These are phyloP conservation scores for Myzus persicae DNA, from an alignment of 1,140 invertebrate species.

Conservation along the genomic window DNA sequence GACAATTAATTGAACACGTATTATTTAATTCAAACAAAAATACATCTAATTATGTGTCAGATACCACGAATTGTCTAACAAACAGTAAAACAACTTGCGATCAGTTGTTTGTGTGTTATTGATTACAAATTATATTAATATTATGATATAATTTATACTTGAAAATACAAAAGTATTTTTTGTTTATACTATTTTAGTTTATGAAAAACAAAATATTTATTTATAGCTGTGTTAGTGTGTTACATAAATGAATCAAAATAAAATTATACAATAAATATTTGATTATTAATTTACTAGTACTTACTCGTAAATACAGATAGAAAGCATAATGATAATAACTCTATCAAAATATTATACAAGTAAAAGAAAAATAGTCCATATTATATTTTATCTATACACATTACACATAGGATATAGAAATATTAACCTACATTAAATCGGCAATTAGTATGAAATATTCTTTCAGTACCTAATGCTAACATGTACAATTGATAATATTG, in stretches of 20 bases:
- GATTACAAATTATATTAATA: not conserved
- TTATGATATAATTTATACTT: not conserved
- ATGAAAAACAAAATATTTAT: not conserved
- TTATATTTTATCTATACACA: not conserved
- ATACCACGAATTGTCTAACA: not conserved
- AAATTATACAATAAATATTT: not conserved
- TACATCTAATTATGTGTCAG: not conserved
- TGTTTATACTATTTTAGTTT: not conserved
- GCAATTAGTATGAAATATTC: too few species aligned
- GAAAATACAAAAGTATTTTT: not conserved
- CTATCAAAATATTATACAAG: not conserved
- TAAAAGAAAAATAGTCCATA: not conserved
- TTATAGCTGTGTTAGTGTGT: not conserved
- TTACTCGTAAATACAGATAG: not conserved
- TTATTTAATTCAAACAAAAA: not conserved
- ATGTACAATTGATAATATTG: too few species aligned
- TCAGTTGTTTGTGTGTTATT: not conserved
- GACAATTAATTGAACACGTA: not conserved
- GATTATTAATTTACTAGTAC: not conserved
- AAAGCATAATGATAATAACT: too few species aligned
- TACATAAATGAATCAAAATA: conserved; percentile 1
- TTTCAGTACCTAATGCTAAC: too few species aligned
- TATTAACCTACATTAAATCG: not conserved
- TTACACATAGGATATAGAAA: not conserved
- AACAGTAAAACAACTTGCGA: not conserved